A percentile compares a stretch with the other conserved stretches of the same genome.
Conservation (phyloP, 2,113 vertebrate species). For the Podilymbus podiceps region DNA sequence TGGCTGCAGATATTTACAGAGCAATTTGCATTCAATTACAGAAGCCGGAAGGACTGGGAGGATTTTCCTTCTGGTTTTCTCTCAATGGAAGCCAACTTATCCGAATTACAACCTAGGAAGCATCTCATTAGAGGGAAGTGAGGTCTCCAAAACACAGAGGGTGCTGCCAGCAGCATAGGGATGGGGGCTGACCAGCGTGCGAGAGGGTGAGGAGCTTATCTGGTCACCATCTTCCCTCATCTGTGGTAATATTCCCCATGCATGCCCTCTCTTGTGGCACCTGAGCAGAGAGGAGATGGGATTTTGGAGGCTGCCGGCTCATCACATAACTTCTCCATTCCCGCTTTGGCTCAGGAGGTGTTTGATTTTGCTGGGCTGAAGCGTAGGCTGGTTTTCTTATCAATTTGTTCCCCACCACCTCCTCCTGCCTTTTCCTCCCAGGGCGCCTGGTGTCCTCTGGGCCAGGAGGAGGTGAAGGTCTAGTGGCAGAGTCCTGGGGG, state of each 20-base stretch:
- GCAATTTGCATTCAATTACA: constrained; percentile 27
- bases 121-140: constrained; percentile 33
- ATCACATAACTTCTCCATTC: not conserved
- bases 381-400: not conserved
- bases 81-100: not conserved
- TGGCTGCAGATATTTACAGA: not conserved
- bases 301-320: not conserved
- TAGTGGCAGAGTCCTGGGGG: not conserved
- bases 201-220: not conserved
- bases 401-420: not conserved
- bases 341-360: not conserved
- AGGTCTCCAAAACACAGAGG: constrained; percentile 18
- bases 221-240: not conserved
- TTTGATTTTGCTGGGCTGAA: not conserved
- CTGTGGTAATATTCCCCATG: not conserved
- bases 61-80: constrained; percentile 54
- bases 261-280: not conserved
- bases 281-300: not conserved
- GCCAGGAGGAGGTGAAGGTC: not conserved
- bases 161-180: not conserved
- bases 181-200: not conserved
- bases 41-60: not conserved
- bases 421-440: not conserved
- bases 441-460: not conserved
- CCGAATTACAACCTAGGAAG: constrained; percentile 41